Conservation (phyloP, 2,888 invertebrate genomes). For the Lymantria dispar region DNA sequence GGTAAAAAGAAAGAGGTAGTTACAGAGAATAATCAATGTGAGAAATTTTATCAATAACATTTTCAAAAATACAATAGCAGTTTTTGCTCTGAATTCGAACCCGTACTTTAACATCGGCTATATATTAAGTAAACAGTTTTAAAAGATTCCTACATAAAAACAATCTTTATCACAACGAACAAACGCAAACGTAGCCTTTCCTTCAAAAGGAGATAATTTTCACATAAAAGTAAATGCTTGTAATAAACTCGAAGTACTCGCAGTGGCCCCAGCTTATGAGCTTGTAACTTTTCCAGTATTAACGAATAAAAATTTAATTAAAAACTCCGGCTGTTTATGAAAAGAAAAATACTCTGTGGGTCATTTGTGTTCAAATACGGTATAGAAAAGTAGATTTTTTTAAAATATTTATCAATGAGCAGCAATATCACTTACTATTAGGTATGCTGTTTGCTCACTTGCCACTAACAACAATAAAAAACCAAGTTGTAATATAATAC, state of each 20-base stretch:
- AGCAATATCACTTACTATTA: too few relatives aligned
- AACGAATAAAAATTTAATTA: slow-evolving; percentile 24
- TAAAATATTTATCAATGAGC: too few relatives aligned
- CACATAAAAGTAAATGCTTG: slow-evolving; percentile 30
- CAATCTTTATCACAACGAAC: slow-evolving; percentile 17
- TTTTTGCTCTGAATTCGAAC: too few relatives aligned
- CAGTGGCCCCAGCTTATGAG: slow-evolving; percentile 3
- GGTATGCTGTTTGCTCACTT: too few relatives aligned
- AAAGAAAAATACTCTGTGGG: slow-evolving; percentile 7
- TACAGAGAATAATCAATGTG: too few relatives aligned
- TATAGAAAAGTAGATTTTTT: neutral
- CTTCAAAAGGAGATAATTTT: slow-evolving; percentile 31
- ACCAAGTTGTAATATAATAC: too few relatives aligned
- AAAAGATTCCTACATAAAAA: slow-evolving; percentile 7
- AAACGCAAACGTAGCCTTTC: slow-evolving; percentile 17
- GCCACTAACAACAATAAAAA: too few relatives aligned
- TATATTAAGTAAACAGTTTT: slow-evolving; percentile 10
- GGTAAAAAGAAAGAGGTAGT: too few relatives aligned
- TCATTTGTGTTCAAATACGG: slow-evolving; percentile 1
- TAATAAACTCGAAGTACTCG: slow-evolving; percentile 26
- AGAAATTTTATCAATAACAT: too few relatives aligned
- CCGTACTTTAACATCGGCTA: neutral
- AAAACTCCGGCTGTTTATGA: slow-evolving; percentile 11
- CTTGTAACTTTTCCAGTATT: slow-evolving; percentile 18
- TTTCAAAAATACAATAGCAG: too few relatives aligned